Evolutionary conservation across 2,888 invertebrate genomes (phyloP), one percentile per base, ranked within the genome.

Genomic region (Hofmannophila pseudospretella): DNA sequence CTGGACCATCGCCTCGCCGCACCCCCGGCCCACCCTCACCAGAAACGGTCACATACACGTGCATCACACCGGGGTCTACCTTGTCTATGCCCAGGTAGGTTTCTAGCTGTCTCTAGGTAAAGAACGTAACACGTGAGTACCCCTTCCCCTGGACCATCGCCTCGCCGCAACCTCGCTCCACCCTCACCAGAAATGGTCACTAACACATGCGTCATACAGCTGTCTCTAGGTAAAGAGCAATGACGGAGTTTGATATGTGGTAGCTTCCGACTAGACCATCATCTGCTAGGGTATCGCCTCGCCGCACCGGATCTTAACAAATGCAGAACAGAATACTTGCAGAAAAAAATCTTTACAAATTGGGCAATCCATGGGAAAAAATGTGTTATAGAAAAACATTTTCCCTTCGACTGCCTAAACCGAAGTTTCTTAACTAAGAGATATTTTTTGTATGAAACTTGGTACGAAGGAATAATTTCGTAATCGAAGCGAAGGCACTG

Each of bases 41-140:
- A 67, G 88, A 27, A 88, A 88, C 41, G 94, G 94, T 0, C 88
- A 89, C 34, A 72, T 94, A 0, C 91, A 90, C 7, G 89, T 94
- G 0, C 90, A 89, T 48, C 91, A 92, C 49, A 72, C 90, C 0
- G 95, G 95, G 16, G 80, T 95, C 10, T 95, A 94, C 68, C 89
- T 93, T 37, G 88, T 94, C 31, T 95, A 95, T 61, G 93, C 93
- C 0, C 93, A 92, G 88, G 91, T 91, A 47, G 53, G 26, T n/a
- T 12, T n/a, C n/a, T n/a, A n/a, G n/a, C n/a, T n/a, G n/a, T n/a
- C 28, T 40, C 1, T 70, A 87, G 92, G 91, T 32, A 93, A 93
- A 61, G 92, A 92, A 0, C 93, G 91, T 64, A 88, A 90, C 46
- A 90, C 91, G 54, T 93, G 93, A n/a, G 93, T 88, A 88, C 56